Evolutionary conservation across 2,113 vertebrate species (phyloP).

Genomic region (Callionymus lyra): DNA sequence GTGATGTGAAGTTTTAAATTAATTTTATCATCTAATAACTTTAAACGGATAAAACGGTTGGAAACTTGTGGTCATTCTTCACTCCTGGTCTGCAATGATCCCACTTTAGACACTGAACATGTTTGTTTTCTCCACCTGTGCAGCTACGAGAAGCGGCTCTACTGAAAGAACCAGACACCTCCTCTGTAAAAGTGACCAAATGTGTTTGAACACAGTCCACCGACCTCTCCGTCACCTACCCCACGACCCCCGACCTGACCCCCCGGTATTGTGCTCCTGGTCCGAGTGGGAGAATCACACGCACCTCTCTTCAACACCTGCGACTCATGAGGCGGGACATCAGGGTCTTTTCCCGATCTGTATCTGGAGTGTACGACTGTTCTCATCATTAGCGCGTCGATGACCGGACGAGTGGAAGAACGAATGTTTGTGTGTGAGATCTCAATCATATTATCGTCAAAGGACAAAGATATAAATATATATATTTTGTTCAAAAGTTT

Average conservation of each 20-base stretch:
- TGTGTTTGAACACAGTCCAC: slow-evolving; percentile 14
- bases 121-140: slow-evolving; percentile 16
- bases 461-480: no score
- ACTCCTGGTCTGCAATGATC: no score
- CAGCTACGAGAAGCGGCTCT: slow-evolving; percentile 89
- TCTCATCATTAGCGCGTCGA: slow-evolving; percentile 1
- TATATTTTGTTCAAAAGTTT: no score
- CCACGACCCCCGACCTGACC: slow-evolving; percentile 5
- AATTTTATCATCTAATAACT: no score
- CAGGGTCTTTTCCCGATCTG: slow-evolving; percentile 38
- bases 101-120: no score
- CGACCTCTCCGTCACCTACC: slow-evolving; percentile 13
- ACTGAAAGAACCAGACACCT: slow-evolving; percentile 59
- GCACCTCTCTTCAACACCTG: slow-evolving; percentile 9
- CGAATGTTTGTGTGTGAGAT: background rate
- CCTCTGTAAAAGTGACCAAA: slow-evolving; percentile 54
- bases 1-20: no score
- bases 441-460: no score
- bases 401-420: slow-evolving; percentile 3
- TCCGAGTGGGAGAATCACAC: no score
- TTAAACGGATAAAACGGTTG: no score
- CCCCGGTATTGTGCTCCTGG: slow-evolving; percentile 7
- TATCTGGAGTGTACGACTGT: slow-evolving; percentile 20
- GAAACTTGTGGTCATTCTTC: no score
- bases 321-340: slow-evolving; percentile 36